Evolutionary conservation across 2,888 invertebrate genomes (phyloP), one percentile per base, ranked within the genome.

Genomic region (Eupithecia abbreviata): DNA sequence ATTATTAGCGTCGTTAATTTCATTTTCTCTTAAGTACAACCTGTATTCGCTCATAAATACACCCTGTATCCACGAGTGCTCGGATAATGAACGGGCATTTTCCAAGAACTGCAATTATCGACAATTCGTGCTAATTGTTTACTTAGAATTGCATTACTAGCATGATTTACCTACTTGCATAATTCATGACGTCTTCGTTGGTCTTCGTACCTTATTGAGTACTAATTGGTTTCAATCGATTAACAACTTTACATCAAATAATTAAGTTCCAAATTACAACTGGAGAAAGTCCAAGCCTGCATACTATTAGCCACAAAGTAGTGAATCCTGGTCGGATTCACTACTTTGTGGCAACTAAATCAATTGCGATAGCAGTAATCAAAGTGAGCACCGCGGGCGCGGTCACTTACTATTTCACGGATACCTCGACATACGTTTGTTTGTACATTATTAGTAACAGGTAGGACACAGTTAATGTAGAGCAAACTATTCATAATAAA

Each of bases 51-150:
- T 55, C n/a, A 55, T 47, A 47, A 7, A 47, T 55, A n/a, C n/a
- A 55, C 55, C n/a, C 9, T 58, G 58, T 58, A 58, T 18, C 58
- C 18, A 58, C 58, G 18, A 58, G 18, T 58, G 18, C 10, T 58
- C 18, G n/a, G 18, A 58, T 18, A 58, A 18, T 58, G n/a, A 58
- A 58, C 18, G 18, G 18, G 2, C 7, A 58, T 58, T 66, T 65
- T 66, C 41, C 42, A 42, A 30, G 66, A 66, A 66, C 42, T 13
- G 58, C 18, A 58, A 66, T 66, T 66, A 55, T 73, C 68, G 68
- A 72, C 74, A 67, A 66, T 66, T 66, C 42, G 66, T 66, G 66
- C 66, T 66, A 66, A 66, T 66, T 66, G 66, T 41, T 41, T 66
- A 66, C 66, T 41, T 42, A 41, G 41, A 30, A 42, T 66, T 66